Conservation (phyloP, 2,797 vertebrate genomes). For the Kryptolebias ocellatus region DNA sequence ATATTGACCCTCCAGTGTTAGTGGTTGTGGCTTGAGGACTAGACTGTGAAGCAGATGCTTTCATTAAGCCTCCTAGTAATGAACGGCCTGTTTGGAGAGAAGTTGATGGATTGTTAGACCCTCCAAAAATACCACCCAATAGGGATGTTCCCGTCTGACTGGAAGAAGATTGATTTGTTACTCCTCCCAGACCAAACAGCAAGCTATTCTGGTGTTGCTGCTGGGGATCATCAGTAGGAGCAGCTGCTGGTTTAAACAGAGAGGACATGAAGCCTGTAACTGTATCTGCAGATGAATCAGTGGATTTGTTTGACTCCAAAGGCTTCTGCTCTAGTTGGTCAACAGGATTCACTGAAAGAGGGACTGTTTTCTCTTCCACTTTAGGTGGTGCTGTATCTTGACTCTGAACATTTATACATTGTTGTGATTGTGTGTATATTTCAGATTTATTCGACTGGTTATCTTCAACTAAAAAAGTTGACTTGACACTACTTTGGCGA, state of each 20-base stretch:
- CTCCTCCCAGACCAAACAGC: conserved; percentile 78
- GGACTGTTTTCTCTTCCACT: conserved; percentile 35
- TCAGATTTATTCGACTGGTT: conserved; percentile 44
- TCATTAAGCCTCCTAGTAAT: conserved; percentile 83
- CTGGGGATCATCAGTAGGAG: conserved; percentile 64
- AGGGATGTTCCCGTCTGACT: conserved; percentile 71
- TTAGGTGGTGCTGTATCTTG: conserved; percentile 42
- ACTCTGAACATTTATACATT: conserved; percentile 31
- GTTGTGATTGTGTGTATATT: conserved; percentile 20
- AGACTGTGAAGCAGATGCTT: conserved; percentile 56
- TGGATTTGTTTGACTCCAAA: conserved; percentile 79
- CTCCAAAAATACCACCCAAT: conserved; percentile 79
- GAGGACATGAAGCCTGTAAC: conserved; percentile 89
- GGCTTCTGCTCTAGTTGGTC: conserved; percentile 68
- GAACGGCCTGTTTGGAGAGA: conserved; percentile 69
- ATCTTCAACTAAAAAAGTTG: conserved; percentile 22
- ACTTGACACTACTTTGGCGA: conserved; percentile 39
- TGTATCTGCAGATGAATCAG: conserved; percentile 85
- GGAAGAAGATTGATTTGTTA: conserved; percentile 64
- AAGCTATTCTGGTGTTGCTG: conserved; percentile 85
- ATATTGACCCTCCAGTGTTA: conserved; percentile 62
- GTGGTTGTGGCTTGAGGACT: conserved; percentile 47
- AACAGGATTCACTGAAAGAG: conserved; percentile 26
- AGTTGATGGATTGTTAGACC: conserved; percentile 59
- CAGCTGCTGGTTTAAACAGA: conserved; percentile 72